Conservation (phyloP, 1,140 invertebrate species). For the Mycetomoellerius zeteki region DNA sequence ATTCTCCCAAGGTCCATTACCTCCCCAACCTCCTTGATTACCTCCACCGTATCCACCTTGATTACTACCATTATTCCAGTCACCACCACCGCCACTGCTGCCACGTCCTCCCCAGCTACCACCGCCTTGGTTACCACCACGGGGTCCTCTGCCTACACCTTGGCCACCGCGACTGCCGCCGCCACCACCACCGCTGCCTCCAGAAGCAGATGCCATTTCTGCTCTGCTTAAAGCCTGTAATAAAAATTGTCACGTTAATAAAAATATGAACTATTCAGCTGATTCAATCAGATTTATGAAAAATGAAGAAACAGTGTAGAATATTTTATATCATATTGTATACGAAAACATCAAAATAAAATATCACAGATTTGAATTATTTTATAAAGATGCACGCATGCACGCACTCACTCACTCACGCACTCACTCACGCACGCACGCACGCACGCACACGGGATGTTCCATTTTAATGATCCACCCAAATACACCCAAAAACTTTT, state of each 20-base stretch:
- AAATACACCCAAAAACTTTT: too few relatives aligned
- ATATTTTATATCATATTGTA: not conserved
- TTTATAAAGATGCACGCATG: too few relatives aligned
- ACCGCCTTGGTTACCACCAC: slow-evolving; percentile 83
- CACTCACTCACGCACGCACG: too few relatives aligned
- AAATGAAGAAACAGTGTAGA: not conserved
- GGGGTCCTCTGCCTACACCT: slow-evolving; percentile 81
- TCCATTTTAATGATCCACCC: too few relatives aligned
- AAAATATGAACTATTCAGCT: not conserved
- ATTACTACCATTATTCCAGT: slow-evolving; percentile 86
- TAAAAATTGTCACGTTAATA: slow-evolving; percentile 19
- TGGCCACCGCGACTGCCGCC: slow-evolving; percentile 85
- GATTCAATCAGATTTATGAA: not conserved
- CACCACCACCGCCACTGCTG: slow-evolving; percentile 82
- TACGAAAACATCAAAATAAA: not conserved
- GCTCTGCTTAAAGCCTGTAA: slow-evolving; percentile 83
- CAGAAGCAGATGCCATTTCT: slow-evolving; percentile 84
- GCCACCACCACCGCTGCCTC: slow-evolving; percentile 82
- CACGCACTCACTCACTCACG: too few relatives aligned
- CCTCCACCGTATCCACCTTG: slow-evolving; percentile 87
- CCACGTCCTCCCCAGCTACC: slow-evolving; percentile 82
- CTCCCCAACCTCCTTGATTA: slow-evolving; percentile 84
- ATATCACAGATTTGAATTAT: not conserved
- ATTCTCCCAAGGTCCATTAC: slow-evolving; percentile 85
- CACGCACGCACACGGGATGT: too few relatives aligned